These are phyloP conservation scores for Bombus vancouverensis DNA, from an alignment of 1,140 invertebrate species.

Conservation along the genomic window DNA sequence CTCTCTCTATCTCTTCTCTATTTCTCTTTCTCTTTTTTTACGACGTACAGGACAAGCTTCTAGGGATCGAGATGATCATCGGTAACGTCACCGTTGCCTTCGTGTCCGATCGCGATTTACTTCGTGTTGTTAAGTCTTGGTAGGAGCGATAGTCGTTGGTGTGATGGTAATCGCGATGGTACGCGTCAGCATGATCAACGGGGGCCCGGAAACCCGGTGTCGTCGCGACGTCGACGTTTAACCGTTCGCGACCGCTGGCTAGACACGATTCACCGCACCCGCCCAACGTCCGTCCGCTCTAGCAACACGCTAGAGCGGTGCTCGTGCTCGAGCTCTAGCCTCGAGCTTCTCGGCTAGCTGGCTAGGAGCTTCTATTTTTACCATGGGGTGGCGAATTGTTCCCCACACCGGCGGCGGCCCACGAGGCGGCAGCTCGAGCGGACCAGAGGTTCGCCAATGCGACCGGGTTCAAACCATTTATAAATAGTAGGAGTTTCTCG, in stretches of 20 bases:
- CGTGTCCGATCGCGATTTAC: slow-evolving; percentile 5
- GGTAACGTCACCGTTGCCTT: not conserved
- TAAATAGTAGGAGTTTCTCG: slow-evolving; percentile 76
- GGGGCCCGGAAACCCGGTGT: not conserved
- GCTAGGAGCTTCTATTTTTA: slow-evolving; percentile 81
- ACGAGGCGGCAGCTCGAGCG: slow-evolving; percentile 63
- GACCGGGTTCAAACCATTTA: slow-evolving; percentile 79
- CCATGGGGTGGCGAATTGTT: slow-evolving; percentile 81
- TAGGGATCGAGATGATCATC: slow-evolving; percentile 2
- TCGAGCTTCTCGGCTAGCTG: slow-evolving; percentile 73
- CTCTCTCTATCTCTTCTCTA: not conserved
- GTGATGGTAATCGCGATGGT: not conserved
- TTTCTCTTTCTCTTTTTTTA: slow-evolving; percentile 8
- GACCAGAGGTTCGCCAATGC: slow-evolving; percentile 74
- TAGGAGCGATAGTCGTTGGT: not conserved
- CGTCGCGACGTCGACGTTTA: not conserved
- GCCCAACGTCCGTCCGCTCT: slow-evolving; percentile 46
- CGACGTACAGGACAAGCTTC: slow-evolving; percentile 11
- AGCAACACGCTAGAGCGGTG: slow-evolving; percentile 61
- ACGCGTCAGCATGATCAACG: slow-evolving; percentile 18
- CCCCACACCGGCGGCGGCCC: slow-evolving; percentile 62
- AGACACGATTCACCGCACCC: slow-evolving; percentile 12
- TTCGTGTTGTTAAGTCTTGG: not conserved
- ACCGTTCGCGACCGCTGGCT: slow-evolving; percentile 10
- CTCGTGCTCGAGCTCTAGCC: slow-evolving; percentile 67